Base-by-base conservation (phyloP, 2,888 invertebrate species). In the Morpho helenor region DNA sequence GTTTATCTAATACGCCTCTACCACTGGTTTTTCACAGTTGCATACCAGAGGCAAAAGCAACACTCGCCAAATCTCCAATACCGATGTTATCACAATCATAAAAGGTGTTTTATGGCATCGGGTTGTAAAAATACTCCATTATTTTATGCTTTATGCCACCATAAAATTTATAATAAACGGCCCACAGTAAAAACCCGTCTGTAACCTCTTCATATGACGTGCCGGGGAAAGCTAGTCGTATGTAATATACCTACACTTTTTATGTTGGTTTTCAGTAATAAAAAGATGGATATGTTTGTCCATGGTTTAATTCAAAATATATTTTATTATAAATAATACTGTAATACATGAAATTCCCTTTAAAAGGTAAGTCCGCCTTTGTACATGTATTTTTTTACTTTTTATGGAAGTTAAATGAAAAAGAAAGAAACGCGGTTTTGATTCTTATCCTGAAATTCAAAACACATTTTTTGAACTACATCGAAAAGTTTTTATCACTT, bases 91-190 rank as follows among this genome's bases (percentile, higher is more conserved):
- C 82, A 68, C 77, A 72, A 63, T 72, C 80, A 76, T 84, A 84
- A 88, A 87, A 83, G 82, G 85, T 84, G 84, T 86, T 88, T 87
- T 87, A 87, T 79, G 75, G 79, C 77, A 80, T 77, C 78, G 77
- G 77, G 81, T 77, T 83, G 77, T 87, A 88, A 87, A 87, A 87
- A 82, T 81, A 71, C 76, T 77, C 79, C 81, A 83, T 88, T 86
- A 88, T 84, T 84, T 77, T 82, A 86, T 81, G 76, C 79, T 86
- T 88, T 87, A 87, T 85, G 77, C 72, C 69, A 71, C 70, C 80
- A 82, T 89, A 89, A 89, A 87, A 75, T 86, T 87, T 85, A 86
- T 88, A 87, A 87, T 87, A 87, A 87, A 87, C 84, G 71, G 83
- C 75, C 75, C 74, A 64, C 76, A 76, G 75, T 87, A 86, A 86